These are phyloP conservation scores for Atta colombica DNA, from an alignment of 1,140 invertebrate genomes.

Conservation along the genomic window DNA sequence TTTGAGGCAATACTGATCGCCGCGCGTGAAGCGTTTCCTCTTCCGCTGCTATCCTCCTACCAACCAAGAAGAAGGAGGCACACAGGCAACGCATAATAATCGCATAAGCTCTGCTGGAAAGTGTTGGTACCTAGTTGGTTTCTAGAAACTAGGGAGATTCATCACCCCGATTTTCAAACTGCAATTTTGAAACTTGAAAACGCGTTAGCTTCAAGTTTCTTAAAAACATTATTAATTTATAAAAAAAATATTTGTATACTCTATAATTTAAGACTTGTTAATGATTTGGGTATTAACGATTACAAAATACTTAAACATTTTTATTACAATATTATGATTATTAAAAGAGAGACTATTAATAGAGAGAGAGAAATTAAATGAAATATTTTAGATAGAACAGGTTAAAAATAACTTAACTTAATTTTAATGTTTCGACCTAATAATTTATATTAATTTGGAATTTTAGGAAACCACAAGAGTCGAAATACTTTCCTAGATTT, in stretches of 20 bases:
- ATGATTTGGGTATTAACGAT: neutral
- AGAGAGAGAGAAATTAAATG: neutral
- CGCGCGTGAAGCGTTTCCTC: constrained; percentile 42
- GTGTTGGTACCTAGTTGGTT: constrained; percentile 54
- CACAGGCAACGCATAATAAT: constrained; percentile 60
- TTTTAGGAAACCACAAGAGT: neutral
- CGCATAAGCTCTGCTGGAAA: constrained; percentile 58
- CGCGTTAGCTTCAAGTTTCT: neutral
- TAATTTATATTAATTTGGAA: neutral
- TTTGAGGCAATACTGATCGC: constrained; percentile 55
- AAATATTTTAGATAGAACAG: neutral
- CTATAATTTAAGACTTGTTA: neutral
- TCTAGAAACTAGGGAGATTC: constrained; percentile 43
- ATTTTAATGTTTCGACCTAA: neutral
- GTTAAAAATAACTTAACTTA: neutral
- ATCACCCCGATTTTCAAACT: constrained; percentile 54
- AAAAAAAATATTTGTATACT: neutral
- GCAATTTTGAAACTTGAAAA: constrained; percentile 37
- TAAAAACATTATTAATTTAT: constrained; percentile 29
- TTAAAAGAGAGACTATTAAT: neutral
- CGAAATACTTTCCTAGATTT: neutral
- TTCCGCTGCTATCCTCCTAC: constrained; percentile 37
- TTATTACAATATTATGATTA: constrained; percentile 9
- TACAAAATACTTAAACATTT: neutral
- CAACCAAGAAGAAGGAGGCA: constrained; percentile 46